phyloP scores from a whole-genome alignment of 1,140 invertebrate species.

The Ridgeia piscesae region DNA sequence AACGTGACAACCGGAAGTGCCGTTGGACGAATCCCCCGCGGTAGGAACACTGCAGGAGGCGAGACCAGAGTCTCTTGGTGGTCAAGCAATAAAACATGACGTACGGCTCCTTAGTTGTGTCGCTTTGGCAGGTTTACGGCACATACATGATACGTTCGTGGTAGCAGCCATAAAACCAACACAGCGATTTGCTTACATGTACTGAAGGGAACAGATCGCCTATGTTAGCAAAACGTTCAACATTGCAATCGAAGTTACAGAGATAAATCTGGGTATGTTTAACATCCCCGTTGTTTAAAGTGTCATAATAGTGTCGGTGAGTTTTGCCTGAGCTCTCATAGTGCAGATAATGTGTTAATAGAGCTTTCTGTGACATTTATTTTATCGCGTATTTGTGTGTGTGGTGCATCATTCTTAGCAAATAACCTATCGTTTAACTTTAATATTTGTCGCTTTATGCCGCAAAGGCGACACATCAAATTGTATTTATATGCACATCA shows the following conservation, averaged over 20 bases:
- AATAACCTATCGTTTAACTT: no score
- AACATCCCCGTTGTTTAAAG: background rate
- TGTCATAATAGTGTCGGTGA: background rate
- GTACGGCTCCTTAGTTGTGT: background rate
- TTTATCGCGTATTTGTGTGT: no score
- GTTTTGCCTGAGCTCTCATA: no score
- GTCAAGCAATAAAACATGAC: background rate
- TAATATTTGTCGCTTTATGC: no score
- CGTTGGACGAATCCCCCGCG: background rate
- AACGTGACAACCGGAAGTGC: background rate
- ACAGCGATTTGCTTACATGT: background rate
- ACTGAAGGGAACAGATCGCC: background rate
- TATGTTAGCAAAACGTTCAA: background rate
- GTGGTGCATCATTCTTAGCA: background rate
- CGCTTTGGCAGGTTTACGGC: background rate
- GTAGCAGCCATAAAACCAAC: background rate
- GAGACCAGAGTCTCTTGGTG: background rate
- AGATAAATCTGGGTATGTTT: background rate
- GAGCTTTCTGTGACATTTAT: no score
- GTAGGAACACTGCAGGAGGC: background rate
- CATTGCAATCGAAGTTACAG: background rate
- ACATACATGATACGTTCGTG: background rate
- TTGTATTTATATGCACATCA: no score
- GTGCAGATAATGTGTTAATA: no score
- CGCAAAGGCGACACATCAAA: no score